Evolutionary conservation across 2,888 invertebrate species (phyloP).

Genomic region (Trichogramma dendrolimi): DNA sequence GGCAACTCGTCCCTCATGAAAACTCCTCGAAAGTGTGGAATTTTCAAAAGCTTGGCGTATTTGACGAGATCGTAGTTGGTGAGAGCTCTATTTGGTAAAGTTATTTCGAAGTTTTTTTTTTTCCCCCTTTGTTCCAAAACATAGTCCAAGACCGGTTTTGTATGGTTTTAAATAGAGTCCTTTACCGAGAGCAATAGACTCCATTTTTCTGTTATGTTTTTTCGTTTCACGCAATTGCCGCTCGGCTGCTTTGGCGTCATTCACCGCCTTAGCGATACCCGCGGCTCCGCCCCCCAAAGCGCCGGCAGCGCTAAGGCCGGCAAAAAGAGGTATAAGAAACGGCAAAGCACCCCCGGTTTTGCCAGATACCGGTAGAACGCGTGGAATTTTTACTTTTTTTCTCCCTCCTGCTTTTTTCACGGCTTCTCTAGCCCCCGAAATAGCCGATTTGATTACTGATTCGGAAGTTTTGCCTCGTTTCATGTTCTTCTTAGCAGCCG

Average conservation of each 20-base stretch:
- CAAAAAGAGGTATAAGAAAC: slow-evolving; percentile 35
- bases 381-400: slow-evolving; percentile 19
- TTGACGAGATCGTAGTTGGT: too few species aligned
- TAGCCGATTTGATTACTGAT: slow-evolving; percentile 18
- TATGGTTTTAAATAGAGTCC: slow-evolving; percentile 28
- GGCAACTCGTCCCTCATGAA: too few species aligned
- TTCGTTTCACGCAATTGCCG: slow-evolving; percentile 38
- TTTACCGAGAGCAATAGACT: slow-evolving; percentile 40
- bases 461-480: not conserved
- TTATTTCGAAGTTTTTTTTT: too few species aligned
- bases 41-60: too few species aligned
- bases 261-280: slow-evolving; percentile 44
- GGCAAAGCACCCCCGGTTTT: slow-evolving; percentile 35
- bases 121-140: too few species aligned
- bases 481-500: slow-evolving; percentile 13
- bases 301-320: slow-evolving; percentile 37
- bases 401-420: slow-evolving; percentile 25
- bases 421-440: slow-evolving; percentile 22
- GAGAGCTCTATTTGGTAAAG: too few species aligned
- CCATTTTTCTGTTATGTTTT: slow-evolving; percentile 46
- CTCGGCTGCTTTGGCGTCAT: slow-evolving; percentile 40
- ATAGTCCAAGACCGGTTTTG: slow-evolving; percentile 4
- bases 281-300: slow-evolving; percentile 44
- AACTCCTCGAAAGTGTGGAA: too few species aligned
- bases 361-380: slow-evolving; percentile 24